These are phyloP conservation scores for Deroplatys truncata DNA, from an alignment of 2,888 invertebrate species.

Conservation along the genomic window DNA sequence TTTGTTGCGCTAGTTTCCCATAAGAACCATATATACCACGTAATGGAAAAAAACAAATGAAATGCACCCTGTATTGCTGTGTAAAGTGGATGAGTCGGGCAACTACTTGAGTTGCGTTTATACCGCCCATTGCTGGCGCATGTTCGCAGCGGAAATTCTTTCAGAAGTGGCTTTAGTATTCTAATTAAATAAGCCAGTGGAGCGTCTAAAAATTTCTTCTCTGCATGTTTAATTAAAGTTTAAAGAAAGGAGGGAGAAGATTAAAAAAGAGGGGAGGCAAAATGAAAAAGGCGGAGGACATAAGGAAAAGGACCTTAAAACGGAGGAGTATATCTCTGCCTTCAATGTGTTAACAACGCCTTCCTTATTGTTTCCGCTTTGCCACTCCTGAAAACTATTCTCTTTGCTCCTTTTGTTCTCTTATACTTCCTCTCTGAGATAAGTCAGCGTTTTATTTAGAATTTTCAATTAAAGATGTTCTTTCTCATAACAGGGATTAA, in stretches of 20 bases:
- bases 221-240: constrained; percentile 45
- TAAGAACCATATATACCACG: background rate
- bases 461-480: background rate
- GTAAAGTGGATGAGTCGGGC: background rate
- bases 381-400: background rate
- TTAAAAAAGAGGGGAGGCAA: background rate
- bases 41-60: background rate
- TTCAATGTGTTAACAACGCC: background rate
- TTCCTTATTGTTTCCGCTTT: constrained; percentile 11
- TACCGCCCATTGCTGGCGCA: background rate
- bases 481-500: background rate
- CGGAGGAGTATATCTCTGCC: background rate
- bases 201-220: constrained; percentile 44
- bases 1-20: too few species aligned
- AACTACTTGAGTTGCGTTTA: background rate
- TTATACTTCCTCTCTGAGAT: background rate
- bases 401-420: background rate
- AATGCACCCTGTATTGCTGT: background rate
- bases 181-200: constrained; percentile 29
- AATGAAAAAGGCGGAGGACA: constrained; percentile 12
- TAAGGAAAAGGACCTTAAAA: background rate
- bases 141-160: background rate
- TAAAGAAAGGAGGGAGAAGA: constrained; percentile 17
- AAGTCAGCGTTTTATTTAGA: background rate
- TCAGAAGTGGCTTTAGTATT: background rate